Conservation (phyloP, 2,888 invertebrate genomes). For the Volucella inanis region DNA sequence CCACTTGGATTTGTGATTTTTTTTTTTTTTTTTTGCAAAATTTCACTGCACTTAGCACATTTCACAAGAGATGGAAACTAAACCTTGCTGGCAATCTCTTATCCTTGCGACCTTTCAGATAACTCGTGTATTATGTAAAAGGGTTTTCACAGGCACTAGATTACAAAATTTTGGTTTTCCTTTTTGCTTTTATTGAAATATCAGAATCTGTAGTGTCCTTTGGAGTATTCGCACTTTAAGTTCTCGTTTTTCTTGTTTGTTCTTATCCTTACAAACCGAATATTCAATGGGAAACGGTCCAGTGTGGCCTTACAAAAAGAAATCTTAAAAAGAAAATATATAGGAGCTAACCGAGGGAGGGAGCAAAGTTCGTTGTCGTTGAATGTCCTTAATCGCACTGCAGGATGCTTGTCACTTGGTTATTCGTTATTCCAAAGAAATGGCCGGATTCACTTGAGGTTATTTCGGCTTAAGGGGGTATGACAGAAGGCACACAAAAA, state of each 20-base stretch:
- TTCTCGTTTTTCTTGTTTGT: slow-evolving; percentile 1
- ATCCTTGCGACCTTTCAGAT: slow-evolving; percentile 19
- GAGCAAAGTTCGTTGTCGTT: slow-evolving; percentile 46
- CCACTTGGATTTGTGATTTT: slow-evolving; percentile 26
- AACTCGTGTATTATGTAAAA: slow-evolving; percentile 66
- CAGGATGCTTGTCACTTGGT: slow-evolving; percentile 28
- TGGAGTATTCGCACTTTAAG: background rate
- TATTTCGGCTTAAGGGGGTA: slow-evolving; percentile 10
- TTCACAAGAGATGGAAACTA: slow-evolving; percentile 31
- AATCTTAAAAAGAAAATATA: background rate
- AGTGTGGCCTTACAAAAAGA: slow-evolving; percentile 7
- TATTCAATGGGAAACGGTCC: background rate
- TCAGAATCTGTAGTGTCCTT: slow-evolving; percentile 10
- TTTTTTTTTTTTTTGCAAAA: slow-evolving; percentile 33
- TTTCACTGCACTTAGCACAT: slow-evolving; percentile 61
- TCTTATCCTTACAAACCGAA: slow-evolving; percentile 4
- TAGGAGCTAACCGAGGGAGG: slow-evolving; percentile 8
- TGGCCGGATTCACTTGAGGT: slow-evolving; percentile 19
- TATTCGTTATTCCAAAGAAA: background rate
- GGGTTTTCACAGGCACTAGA: slow-evolving; percentile 44
- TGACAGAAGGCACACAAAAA: too few relatives aligned
- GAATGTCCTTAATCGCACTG: slow-evolving; percentile 52
- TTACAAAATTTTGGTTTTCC: background rate
- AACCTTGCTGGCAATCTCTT: slow-evolving; percentile 25
- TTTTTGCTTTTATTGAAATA: slow-evolving; percentile 7